Evolutionary conservation across 2,113 vertebrate species (phyloP), one percentile per base, ranked within the genome.

Genomic region (Microtus montanus): DNA sequence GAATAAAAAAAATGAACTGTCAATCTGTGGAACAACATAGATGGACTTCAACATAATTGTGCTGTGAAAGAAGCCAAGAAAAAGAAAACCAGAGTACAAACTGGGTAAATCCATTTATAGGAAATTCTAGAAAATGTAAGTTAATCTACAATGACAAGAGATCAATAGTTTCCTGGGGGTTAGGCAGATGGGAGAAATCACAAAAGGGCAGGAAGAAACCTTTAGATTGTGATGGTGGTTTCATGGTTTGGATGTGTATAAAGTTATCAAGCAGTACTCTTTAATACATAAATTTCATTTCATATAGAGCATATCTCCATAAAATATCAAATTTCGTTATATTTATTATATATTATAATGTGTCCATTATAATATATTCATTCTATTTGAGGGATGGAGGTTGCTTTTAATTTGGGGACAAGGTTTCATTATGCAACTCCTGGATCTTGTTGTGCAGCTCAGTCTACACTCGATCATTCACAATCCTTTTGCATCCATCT

Each of bases 61-160:
- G 24, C 15, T 90, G 47, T 8, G 33, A 26, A 87, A 87, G 86
- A 52, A 91, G 63, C 20, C 66, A 52, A 20, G 15, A 38, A 86
- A 30, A 47, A 22, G 52, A n/a, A 63, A 86, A 58, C 58, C n/a
- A 33, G 11, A 87, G 41, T 86, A 85, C 6, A 71, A 75, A 89
- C 11, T 80, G 8, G 49, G 71, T 63, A 80, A 93, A 87, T 87
- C 66, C 68, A 87, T 71, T 87, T 87, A 71, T 87, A 54, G 64
- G 64, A 87, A 87, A 87, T n/a, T 70, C 64, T 68, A 96, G 61
- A 89, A 93, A 96, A 77, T 70, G 6, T 70, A 89, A 89, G 33
- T 13, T 92, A 58, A 90, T 90, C 68, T 83, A 86, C 4, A 92
- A 20, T 92, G 71, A 88, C 54, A 92, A 47, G 10, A 54, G 20